Percentiles rank a stretch among this genome's conserved stretches.
phyloP scores from a whole-genome alignment of 2,888 invertebrate genomes.

The Xylophagus ater region DNA sequence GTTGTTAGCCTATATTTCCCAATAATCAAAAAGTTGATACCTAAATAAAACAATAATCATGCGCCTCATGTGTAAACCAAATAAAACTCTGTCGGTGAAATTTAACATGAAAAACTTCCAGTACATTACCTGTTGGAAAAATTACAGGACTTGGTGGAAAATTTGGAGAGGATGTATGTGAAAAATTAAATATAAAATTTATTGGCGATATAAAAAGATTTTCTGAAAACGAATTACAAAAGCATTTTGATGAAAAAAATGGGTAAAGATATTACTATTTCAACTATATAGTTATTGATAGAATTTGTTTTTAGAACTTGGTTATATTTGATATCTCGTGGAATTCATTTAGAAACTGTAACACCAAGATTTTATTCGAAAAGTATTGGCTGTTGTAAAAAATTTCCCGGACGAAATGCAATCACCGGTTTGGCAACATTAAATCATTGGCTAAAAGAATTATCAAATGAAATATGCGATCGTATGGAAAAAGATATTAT shows the following conservation, averaged over 20 bases:
- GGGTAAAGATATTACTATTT: constrained; percentile 51
- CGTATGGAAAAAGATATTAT: constrained; percentile 66
- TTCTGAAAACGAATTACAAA: constrained; percentile 57
- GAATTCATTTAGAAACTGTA: constrained; percentile 80
- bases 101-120: constrained; percentile 30
- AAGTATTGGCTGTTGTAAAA: constrained; percentile 93
- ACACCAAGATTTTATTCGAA: constrained; percentile 73
- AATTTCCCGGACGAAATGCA: constrained; percentile 73
- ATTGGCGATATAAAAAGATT: constrained; percentile 71
- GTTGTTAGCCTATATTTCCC: no score
- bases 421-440: constrained; percentile 55
- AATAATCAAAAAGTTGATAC: no score
- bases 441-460: constrained; percentile 68
- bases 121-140: constrained; percentile 64
- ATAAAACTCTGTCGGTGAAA: no score
- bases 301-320: constrained; percentile 50
- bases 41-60: no score
- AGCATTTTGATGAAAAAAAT: constrained; percentile 72
- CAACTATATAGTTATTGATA: no score
- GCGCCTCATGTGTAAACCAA: no score
- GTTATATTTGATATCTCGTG: constrained; percentile 76
- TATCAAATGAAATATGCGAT: constrained; percentile 73
- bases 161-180: constrained; percentile 70
- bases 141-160: constrained; percentile 90
- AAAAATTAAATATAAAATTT: constrained; percentile 58